Base-by-base conservation (phyloP, 2,797 vertebrate genomes). In the Rhadinocentrus ornatus region DNA sequence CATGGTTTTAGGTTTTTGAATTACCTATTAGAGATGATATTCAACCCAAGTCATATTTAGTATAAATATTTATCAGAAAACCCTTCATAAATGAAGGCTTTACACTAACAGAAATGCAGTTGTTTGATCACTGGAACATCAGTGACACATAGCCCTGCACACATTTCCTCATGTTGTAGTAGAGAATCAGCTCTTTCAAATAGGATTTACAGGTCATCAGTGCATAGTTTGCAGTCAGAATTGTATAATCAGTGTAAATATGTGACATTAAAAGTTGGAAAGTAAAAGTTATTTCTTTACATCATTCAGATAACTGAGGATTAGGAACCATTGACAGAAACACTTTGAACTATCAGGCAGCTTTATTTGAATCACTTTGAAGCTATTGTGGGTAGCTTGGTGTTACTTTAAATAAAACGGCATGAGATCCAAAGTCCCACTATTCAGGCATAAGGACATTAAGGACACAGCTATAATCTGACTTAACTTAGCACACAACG, bases 201-300 rank as follows among this genome's bases (percentile, higher is more conserved):
- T 3, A 2, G 18, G 41, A 46, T 50, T 50, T n/a, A 24, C 26
- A 39, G 22, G 3, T 54, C 50, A 22, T 0, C 0, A 39, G 32
- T n/a, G 3, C 27, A 44, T 32, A 13, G 20, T 24, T 63, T 9
- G 6, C 0, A 11, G 46, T 50, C 3, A 1, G 31, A 13, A 15
- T n/a, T n/a, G n/a, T n/a, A n/a, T n/a, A n/a, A n/a, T n/a, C n/a
- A n/a, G n/a, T n/a, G n/a, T n/a, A n/a, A n/a, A n/a, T n/a, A n/a
- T n/a, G n/a, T n/a, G n/a, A n/a, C n/a, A n/a, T n/a, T n/a, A n/a
- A 32, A 6, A 13, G 34, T 8, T 35, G 34, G 5, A 35, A 27
- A 53, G 34, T 41, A 31, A 60, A 61, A 24, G 27, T 12, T 29
- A 61, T 1, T 39, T 20, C 0, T 3, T 1, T n/a, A 44, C 12